A percentile compares a stretch with the other conserved stretches of the same genome.
Evolutionary conservation across 2,888 invertebrate species (phyloP).

Genomic region (Phaonia tiefii): DNA sequence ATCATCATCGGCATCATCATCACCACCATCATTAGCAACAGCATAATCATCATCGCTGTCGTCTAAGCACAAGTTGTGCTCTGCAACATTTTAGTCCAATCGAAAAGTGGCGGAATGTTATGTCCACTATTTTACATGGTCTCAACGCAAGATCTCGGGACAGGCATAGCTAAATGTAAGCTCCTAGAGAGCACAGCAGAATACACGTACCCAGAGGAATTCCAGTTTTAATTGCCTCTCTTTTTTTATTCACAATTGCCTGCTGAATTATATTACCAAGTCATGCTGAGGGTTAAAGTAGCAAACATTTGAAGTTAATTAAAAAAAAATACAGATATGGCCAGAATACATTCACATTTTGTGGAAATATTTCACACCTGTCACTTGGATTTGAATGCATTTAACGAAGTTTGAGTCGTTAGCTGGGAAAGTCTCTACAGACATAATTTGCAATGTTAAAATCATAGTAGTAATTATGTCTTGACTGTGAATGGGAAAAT

Average conservation of each 20-base stretch:
- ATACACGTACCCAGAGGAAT: constrained; percentile 1
- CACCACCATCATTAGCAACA: not conserved
- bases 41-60: not conserved
- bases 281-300: not conserved
- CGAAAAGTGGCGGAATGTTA: constrained; percentile 15
- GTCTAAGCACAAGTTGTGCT: constrained; percentile 24
- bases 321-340: not conserved
- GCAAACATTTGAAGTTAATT: constrained; percentile 28
- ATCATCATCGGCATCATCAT: not conserved
- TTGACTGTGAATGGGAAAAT: too few species aligned
- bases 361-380: constrained; percentile 23
- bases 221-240: constrained; percentile 21
- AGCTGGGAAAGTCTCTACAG: too few species aligned
- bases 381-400: not conserved
- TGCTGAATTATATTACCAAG: not conserved
- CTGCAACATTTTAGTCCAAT: constrained; percentile 45
- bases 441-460: too few species aligned
- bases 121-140: not conserved
- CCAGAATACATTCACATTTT: not conserved
- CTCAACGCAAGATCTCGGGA: constrained; percentile 52
- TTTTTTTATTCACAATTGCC: too few species aligned
- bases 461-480: too few species aligned
- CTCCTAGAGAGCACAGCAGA: not conserved
- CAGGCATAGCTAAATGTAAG: constrained; percentile 45
- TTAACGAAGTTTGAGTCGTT: too few species aligned